phyloP scores from a whole-genome alignment of 2,888 invertebrate genomes.

The Amaurobius ferox region DNA sequence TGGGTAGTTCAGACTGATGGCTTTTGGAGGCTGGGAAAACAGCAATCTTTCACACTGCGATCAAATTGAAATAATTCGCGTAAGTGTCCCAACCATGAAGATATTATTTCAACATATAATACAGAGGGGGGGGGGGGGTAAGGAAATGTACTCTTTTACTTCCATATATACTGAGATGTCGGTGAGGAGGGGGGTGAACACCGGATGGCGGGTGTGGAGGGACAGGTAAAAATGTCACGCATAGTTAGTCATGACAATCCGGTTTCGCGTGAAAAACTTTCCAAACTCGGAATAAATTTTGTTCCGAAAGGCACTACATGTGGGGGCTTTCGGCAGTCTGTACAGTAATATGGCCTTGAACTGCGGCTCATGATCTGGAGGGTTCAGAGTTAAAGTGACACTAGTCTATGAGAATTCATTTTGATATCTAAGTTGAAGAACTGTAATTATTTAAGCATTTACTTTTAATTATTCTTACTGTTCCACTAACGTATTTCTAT shows the following conservation, averaged over 20 bases:
- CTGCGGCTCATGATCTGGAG: too few relatives aligned
- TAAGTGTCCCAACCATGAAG: constrained; percentile 20
- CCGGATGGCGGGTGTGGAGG: constrained; percentile 57
- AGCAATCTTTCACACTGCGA: not conserved
- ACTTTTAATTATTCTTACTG: too few relatives aligned
- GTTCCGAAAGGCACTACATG: constrained; percentile 30
- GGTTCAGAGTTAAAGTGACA: too few relatives aligned
- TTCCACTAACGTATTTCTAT: too few relatives aligned
- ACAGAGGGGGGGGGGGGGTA: constrained; percentile 6
- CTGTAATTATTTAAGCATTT: too few relatives aligned
- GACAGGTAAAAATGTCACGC: constrained; percentile 45
- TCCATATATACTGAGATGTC: not conserved
- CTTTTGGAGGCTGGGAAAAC: not conserved
- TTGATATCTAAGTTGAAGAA: too few relatives aligned
- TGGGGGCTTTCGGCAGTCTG: constrained; percentile 7
- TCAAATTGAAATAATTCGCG: constrained; percentile 40
- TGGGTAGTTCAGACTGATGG: not conserved
- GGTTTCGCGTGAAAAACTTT: constrained; percentile 70
- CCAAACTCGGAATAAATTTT: constrained; percentile 60
- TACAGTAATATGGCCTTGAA: not conserved
- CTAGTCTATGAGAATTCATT: too few relatives aligned
- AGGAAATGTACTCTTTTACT: constrained; percentile 27
- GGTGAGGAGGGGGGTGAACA: constrained; percentile 10
- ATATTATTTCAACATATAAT: constrained; percentile 13
- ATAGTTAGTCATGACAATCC: constrained; percentile 68